Conservation (phyloP, 2,888 invertebrate genomes). For the Brassicogethes aeneus region DNA sequence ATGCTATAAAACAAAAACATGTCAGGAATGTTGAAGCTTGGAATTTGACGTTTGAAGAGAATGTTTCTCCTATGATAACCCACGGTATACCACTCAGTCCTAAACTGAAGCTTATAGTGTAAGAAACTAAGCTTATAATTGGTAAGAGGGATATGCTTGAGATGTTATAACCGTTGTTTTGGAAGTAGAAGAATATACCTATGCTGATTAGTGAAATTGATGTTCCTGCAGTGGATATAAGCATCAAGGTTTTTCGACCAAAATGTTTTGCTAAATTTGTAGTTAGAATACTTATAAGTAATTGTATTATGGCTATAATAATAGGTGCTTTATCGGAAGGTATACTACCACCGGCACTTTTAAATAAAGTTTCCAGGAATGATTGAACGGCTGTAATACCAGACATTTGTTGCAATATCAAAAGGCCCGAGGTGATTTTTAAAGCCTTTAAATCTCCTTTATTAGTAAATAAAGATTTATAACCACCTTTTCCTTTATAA, state of each 20-base stretch:
- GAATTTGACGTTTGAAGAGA: neutral
- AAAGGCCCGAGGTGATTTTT: neutral
- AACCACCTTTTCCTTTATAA: too few species aligned
- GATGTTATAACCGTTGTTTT: neutral
- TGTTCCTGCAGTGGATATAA: neutral
- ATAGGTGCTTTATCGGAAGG: neutral
- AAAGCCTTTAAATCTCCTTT: too few species aligned
- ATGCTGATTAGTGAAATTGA: neutral
- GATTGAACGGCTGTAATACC: neutral
- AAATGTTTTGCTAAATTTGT: neutral
- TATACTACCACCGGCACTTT: neutral
- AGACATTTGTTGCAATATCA: neutral
- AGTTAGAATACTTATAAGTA: neutral
- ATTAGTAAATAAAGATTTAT: too few species aligned
- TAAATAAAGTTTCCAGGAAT: neutral
- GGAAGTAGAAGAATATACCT: neutral
- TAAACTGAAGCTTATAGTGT: neutral
- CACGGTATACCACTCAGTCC: neutral
- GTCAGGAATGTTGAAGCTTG: neutral
- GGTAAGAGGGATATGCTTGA: too few species aligned
- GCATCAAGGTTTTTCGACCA: neutral
- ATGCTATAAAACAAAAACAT: neutral
- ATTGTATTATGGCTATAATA: neutral
- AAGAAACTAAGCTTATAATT: too few species aligned
- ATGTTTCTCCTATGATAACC: neutral